Conservation (phyloP, 2,888 invertebrate genomes). For the Athalia rosae region DNA sequence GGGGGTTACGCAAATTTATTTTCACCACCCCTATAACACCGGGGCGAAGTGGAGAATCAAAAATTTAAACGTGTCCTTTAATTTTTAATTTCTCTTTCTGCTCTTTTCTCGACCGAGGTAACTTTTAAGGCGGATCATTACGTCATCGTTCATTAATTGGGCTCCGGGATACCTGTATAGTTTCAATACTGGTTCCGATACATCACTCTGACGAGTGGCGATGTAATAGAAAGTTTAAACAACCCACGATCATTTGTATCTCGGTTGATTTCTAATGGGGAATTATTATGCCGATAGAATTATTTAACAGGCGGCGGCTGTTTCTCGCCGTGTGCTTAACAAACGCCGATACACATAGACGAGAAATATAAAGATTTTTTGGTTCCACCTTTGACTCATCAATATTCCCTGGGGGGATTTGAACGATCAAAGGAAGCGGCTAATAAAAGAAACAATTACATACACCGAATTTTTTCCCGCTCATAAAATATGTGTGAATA, state of each 20-base stretch:
- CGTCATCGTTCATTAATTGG: slow-evolving; percentile 42
- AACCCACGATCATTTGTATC: slow-evolving; percentile 33
- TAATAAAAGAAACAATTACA: slow-evolving; percentile 16
- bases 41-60: not conserved
- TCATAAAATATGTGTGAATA: not conserved
- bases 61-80: not conserved
- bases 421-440: slow-evolving; percentile 9
- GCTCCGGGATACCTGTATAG: slow-evolving; percentile 13
- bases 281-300: slow-evolving; percentile 33
- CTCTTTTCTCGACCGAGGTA: not conserved
- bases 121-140: slow-evolving; percentile 18
- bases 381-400: not conserved
- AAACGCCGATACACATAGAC: not conserved
- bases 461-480: not conserved
- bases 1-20: slow-evolving; percentile 2
- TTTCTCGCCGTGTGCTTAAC: not conserved
- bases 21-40: not conserved
- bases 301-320: slow-evolving; percentile 39
- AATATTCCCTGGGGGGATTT: slow-evolving; percentile 23
- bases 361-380: not conserved
- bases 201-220: slow-evolving; percentile 2
- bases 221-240: slow-evolving; percentile 39
- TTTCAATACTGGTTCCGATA: slow-evolving; percentile 29
- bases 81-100: not conserved
- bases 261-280: slow-evolving; percentile 42